phyloP scores from a whole-genome alignment of 2,888 invertebrate genomes.

The Epirrita christyi region DNA sequence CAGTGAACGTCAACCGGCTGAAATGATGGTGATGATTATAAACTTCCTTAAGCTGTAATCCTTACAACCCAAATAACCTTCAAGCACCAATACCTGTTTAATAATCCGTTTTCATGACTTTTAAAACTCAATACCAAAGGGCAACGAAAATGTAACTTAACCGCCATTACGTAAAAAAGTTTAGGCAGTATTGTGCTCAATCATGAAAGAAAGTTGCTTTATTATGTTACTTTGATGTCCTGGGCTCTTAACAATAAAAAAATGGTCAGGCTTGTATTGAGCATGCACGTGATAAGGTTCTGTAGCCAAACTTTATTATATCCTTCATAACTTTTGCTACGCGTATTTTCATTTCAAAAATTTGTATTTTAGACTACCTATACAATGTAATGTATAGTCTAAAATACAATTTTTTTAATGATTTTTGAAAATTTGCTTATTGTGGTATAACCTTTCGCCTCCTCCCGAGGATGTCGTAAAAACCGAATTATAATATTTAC shows the following conservation, averaged over 20 bases:
- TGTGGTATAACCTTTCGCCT: too few species aligned
- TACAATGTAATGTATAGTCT: too few species aligned
- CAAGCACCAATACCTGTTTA: background rate
- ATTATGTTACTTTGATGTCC: constrained; percentile 17
- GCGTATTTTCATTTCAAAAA: too few species aligned
- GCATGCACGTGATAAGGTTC: background rate
- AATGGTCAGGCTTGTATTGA: background rate
- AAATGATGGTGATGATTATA: background rate
- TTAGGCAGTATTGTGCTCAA: constrained; percentile 35
- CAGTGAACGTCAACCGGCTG: too few species aligned
- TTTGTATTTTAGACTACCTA: too few species aligned
- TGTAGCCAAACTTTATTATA: background rate
- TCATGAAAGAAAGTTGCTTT: constrained; percentile 22
- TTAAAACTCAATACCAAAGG: constrained; percentile 9
- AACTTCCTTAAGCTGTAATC: background rate
- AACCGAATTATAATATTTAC: too few species aligned
- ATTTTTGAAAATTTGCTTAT: too few species aligned
- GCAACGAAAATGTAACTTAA: constrained; percentile 10
- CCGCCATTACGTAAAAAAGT: constrained; percentile 21
- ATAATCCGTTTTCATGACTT: background rate
- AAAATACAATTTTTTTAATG: too few species aligned
- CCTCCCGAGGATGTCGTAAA: too few species aligned
- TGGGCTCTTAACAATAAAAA: constrained; percentile 7
- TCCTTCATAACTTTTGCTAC: background rate
- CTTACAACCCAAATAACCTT: background rate